A percentile compares a stretch with the other conserved stretches of the same genome.
Conservation (phyloP, 2,797 vertebrate species). For the Coracias cyanogaster region DNA sequence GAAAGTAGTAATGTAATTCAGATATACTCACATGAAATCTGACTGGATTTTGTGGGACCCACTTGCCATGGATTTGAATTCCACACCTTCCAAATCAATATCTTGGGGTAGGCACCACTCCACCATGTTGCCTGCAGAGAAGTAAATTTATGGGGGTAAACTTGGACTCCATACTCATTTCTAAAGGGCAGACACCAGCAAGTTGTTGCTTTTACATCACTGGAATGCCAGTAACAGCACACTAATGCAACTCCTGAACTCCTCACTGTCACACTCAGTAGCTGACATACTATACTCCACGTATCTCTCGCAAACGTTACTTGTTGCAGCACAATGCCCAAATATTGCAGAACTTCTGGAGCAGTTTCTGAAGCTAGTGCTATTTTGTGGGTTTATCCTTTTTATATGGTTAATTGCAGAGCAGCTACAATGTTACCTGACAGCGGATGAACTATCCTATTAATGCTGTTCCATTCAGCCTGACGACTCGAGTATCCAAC, state of each 20-base stretch:
- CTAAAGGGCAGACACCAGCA: background rate
- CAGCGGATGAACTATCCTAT: background rate
- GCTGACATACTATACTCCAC: background rate
- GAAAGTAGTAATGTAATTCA: background rate
- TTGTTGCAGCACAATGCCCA: background rate
- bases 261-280: background rate
- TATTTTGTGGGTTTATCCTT: background rate
- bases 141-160: background rate
- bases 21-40: slow-evolving; percentile 93
- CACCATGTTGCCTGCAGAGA: slow-evolving; percentile 91
- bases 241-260: background rate
- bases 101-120: slow-evolving; percentile 98
- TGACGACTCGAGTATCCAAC: background rate
- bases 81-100: slow-evolving; percentile 94
- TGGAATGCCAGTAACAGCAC: background rate
- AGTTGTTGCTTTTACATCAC: background rate
- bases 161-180: background rate
- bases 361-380: background rate
- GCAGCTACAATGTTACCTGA: background rate
- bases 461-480: background rate
- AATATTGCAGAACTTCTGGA: background rate
- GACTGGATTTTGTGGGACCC: slow-evolving; percentile 95
- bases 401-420: background rate
- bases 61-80: slow-evolving; percentile 99
- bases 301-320: background rate